Evolutionary conservation across 1,140 invertebrate species (phyloP), one percentile per base, ranked within the genome.

Genomic region (Wasmannia auropunctata): DNA sequence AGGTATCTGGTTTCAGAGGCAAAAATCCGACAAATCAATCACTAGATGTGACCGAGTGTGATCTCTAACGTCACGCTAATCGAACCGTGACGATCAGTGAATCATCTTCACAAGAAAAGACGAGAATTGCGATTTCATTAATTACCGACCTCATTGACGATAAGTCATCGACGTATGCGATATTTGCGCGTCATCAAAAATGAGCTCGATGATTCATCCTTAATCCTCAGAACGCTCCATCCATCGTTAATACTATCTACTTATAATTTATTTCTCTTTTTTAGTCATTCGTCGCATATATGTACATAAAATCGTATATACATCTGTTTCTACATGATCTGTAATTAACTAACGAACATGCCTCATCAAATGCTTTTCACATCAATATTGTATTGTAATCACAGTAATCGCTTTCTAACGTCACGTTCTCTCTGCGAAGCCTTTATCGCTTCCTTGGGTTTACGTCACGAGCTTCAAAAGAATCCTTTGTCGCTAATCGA

Each of bases 41-140:
- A 76, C 28, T 88, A 86, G 49, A 74, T 83, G 76, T 72, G 14
- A 83, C 11, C 58, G 54, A 88, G 88, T 88, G 72, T 89, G 67
- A 69, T 81, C 46, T 87, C 14, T 81, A 86, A 34, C 56, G 63
- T 88, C 70, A 72, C 43, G 46, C 22, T 25, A 65, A 46, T 25
- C 34, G 51, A 22, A 56, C 10, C 28, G 83, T 70, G 43, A 56
- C 28, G 63, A 49, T 31, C 49, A 65, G 1, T 51, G n/a, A 72
- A 72, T 79, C 65, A 86, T 67, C 14, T 80, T 77, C 63, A 74
- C 49, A 46, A 63, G 31, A 74, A 72, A 58, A 83, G 19, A 89
- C 77, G 77, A 51, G 77, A 37, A 75, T 56, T 75, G 19, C 22
- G 25, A 79, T 80, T 11, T 67, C 77, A 62, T 84, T 72, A 60